These are phyloP conservation scores for Lamproptera curius DNA, from an alignment of 2,888 invertebrate species.

Conservation along the genomic window DNA sequence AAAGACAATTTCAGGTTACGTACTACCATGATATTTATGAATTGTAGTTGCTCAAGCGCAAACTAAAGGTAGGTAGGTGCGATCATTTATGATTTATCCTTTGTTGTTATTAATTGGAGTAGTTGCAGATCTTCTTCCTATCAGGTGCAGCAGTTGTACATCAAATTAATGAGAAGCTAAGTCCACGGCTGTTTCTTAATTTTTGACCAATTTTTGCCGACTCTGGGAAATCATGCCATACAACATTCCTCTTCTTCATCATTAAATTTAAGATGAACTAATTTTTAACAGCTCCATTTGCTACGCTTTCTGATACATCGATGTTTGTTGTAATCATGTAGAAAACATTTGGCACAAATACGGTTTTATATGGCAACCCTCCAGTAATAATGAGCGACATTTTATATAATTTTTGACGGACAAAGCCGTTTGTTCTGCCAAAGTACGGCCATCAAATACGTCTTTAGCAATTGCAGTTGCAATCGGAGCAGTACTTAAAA, in stretches of 20 bases:
- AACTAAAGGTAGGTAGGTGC: too few relatives aligned
- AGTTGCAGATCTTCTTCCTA: constrained; percentile 7
- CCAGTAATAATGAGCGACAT: constrained; percentile 26
- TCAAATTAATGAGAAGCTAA: constrained; percentile 9
- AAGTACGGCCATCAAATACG: not conserved
- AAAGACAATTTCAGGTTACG: constrained; percentile 1
- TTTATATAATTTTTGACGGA: constrained; percentile 25
- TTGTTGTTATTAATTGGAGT: constrained; percentile 19
- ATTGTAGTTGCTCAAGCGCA: constrained; percentile 29
- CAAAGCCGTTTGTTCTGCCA: not conserved
- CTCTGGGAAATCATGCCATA: not conserved
- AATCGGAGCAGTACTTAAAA: not conserved
- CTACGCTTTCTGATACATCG: constrained; percentile 28
- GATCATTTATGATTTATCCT: constrained; percentile 23
- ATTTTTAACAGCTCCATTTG: constrained; percentile 29
- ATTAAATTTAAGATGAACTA: constrained; percentile 27
- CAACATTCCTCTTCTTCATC: not conserved
- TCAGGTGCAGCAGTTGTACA: constrained; percentile 14
- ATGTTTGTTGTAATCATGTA: constrained; percentile 31
- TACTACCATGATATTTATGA: constrained; percentile 33
- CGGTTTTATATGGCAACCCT: not conserved
- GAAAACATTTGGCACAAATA: constrained; percentile 18
- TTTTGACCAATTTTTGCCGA: not conserved
- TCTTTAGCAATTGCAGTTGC: not conserved
- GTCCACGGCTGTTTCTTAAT: not conserved